Percentiles rank a stretch among this genome's conserved stretches.
These are phyloP conservation scores for Catharus ustulatus DNA, from an alignment of 2,797 vertebrate genomes.

Conservation along the genomic window DNA sequence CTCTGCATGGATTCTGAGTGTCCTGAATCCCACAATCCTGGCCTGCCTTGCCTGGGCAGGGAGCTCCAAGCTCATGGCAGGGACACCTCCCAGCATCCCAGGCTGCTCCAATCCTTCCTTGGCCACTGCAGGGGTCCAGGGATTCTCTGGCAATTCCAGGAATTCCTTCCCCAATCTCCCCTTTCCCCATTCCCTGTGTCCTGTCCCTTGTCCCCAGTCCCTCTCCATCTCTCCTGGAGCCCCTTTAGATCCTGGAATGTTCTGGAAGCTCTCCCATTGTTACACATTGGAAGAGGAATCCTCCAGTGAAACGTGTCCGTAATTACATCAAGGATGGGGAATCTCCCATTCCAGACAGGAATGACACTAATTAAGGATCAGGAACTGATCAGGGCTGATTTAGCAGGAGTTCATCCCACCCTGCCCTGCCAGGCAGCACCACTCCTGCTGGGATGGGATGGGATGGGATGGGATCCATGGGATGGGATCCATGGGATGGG, in stretches of 20 bases:
- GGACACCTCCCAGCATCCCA: not conserved
- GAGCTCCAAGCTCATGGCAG: not conserved
- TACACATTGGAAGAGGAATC: not conserved
- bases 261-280: not conserved
- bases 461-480: not conserved
- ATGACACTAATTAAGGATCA: not conserved
- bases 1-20: too few species aligned
- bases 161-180: not conserved
- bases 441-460: not conserved
- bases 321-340: not conserved
- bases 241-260: not conserved
- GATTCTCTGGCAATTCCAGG: not conserved
- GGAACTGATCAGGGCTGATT: constrained; percentile 4
- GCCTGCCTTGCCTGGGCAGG: too few species aligned
- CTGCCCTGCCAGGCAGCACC: not conserved
- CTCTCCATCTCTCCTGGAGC: not conserved
- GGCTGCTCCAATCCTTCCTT: not conserved
- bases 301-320: not conserved
- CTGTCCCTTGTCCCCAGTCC: not conserved
- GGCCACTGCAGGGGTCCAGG: not conserved
- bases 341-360: not conserved
- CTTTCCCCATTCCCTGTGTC: not conserved
- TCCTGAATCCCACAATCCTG: too few species aligned
- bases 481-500: not conserved
- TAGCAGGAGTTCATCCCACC: not conserved